Conservation (phyloP, 1,140 invertebrate species). For the Drosophila pallidifrons region DNA sequence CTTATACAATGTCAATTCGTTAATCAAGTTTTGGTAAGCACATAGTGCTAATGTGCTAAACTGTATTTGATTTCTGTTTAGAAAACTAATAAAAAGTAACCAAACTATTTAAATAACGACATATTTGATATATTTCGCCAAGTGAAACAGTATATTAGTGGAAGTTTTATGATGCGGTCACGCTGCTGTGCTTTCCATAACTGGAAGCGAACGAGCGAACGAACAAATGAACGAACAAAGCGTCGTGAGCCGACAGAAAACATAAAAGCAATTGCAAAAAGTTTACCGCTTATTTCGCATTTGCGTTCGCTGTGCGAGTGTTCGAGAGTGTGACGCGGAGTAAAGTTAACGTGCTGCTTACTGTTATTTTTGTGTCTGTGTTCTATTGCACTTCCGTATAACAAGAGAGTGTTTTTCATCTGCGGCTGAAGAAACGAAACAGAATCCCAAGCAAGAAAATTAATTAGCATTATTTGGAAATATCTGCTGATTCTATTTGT, state of each 20-base stretch:
- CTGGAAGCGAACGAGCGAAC: slow-evolving; percentile 31
- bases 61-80: no score
- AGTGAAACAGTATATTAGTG: neutral
- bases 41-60: no score
- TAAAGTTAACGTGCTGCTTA: slow-evolving; percentile 4
- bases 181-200: slow-evolving; percentile 36
- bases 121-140: neutral
- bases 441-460: neutral
- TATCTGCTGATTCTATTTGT: slow-evolving; percentile 56
- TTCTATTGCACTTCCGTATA: slow-evolving; percentile 10
- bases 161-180: neutral
- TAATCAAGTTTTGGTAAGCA: no score
- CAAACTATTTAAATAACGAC: neutral
- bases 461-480: slow-evolving; percentile 46
- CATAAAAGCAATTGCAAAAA: slow-evolving; percentile 78
- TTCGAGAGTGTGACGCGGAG: slow-evolving; percentile 39
- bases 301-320: slow-evolving; percentile 58
- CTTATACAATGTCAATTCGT: no score
- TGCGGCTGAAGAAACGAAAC: slow-evolving; percentile 30
- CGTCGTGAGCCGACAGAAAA: slow-evolving; percentile 42
- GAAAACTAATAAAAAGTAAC: neutral
- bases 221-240: slow-evolving; percentile 23
- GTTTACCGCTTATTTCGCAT: slow-evolving; percentile 74
- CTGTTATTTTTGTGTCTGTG: slow-evolving; percentile 24
- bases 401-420: slow-evolving; percentile 15